phyloP scores from a whole-genome alignment of 1,140 invertebrate species.

The Teleogryllus occipitalis region DNA sequence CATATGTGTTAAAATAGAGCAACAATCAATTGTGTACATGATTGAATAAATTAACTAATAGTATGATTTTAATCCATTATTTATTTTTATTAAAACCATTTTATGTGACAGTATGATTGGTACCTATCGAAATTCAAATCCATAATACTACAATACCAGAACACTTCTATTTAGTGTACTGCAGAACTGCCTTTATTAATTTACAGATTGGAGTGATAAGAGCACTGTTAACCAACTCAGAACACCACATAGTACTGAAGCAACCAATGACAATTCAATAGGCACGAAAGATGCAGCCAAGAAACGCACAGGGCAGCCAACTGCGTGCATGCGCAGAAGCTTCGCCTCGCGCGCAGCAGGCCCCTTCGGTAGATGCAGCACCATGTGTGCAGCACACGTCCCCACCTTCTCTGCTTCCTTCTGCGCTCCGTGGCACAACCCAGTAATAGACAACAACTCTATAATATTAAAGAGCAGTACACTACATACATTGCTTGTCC shows the following conservation, averaged over 20 bases:
- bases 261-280: not conserved
- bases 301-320: not conserved
- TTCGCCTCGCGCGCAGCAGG: not conserved
- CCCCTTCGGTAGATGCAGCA: not conserved
- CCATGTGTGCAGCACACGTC: not conserved
- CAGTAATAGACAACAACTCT: not conserved
- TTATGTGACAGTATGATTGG: too few relatives aligned
- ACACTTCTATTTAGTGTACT: too few relatives aligned
- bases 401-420: not conserved
- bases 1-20: too few relatives aligned
- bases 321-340: not conserved
- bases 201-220: too few relatives aligned
- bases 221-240: not conserved
- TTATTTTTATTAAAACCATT: too few relatives aligned
- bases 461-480: not conserved
- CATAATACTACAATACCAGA: too few relatives aligned
- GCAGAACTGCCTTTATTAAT: too few relatives aligned
- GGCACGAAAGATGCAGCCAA: not conserved
- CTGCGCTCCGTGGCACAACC: not conserved
- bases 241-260: not conserved
- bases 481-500: not conserved
- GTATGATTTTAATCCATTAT: too few relatives aligned
- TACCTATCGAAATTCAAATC: too few relatives aligned
- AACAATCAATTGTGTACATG: too few relatives aligned
- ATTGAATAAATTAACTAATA: too few relatives aligned